A percentile compares a stretch with the other conserved stretches of the same genome.
phyloP scores from a whole-genome alignment of 2,797 vertebrate species.

The Bothrops alternatus region DNA sequence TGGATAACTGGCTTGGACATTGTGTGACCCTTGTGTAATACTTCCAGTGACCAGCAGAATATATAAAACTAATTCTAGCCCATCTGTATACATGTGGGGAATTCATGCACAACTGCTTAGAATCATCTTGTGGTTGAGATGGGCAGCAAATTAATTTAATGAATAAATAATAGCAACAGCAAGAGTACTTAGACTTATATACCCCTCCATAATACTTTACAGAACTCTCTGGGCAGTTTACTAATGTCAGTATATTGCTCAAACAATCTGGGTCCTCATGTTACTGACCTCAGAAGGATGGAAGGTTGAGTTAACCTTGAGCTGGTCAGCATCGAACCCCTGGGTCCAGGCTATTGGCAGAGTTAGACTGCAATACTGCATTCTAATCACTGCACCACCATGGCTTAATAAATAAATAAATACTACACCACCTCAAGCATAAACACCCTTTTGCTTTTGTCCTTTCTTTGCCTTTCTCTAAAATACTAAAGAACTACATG shows the following conservation, averaged over 20 bases:
- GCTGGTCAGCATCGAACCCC: background rate
- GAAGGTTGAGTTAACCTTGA: background rate
- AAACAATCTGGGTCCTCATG: background rate
- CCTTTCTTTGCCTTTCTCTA: conserved; percentile 27
- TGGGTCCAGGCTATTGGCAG: background rate
- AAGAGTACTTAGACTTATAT: background rate
- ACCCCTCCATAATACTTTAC: background rate
- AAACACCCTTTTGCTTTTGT: background rate
- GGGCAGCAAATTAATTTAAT: background rate
- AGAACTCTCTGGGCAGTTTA: background rate
- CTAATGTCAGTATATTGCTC: background rate
- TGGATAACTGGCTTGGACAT: background rate
- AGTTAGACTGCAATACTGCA: background rate
- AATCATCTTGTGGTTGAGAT: background rate
- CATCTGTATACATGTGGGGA: background rate
- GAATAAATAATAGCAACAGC: background rate
- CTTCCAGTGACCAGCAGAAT: background rate
- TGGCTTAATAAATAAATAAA: conserved; percentile 14
- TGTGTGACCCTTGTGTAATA: background rate
- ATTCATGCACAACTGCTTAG: background rate
- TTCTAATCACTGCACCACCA: background rate
- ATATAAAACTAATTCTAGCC: background rate
- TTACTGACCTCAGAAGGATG: background rate
- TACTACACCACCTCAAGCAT: conserved; percentile 41
- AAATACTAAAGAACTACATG: conserved; percentile 36